Conservation (phyloP, 2,797 vertebrate genomes). For the Huso huso region DNA sequence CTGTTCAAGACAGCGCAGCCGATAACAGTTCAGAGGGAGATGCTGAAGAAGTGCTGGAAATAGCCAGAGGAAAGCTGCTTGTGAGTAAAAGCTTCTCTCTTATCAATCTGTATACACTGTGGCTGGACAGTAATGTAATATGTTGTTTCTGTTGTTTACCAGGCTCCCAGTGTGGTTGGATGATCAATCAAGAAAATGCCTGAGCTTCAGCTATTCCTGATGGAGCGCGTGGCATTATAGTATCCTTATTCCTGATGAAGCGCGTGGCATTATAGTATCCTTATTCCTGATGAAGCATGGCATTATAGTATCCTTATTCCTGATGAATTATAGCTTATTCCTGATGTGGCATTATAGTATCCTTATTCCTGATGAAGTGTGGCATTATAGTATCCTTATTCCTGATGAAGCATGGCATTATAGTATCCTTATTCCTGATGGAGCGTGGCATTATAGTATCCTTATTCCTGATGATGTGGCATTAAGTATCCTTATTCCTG, state of each 20-base stretch:
- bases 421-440: too few species aligned
- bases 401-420: too few species aligned
- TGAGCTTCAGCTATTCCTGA: slow-evolving; percentile 63
- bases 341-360: too few species aligned
- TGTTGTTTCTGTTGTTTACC: slow-evolving; percentile 15
- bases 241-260: slow-evolving; percentile 51
- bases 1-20: slow-evolving; percentile 14
- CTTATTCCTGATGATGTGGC: too few species aligned
- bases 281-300: too few species aligned
- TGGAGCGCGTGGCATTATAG: slow-evolving; percentile 70
- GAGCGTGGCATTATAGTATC: too few species aligned
- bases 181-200: slow-evolving; percentile 77
- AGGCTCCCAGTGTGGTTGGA: slow-evolving; percentile 75
- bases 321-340: too few species aligned
- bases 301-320: too few species aligned
- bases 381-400: too few species aligned
- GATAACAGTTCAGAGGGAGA: slow-evolving; percentile 25
- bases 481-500: too few species aligned
- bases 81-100: slow-evolving; percentile 30
- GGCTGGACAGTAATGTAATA: background rate
- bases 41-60: slow-evolving; percentile 29
- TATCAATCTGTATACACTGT: background rate
- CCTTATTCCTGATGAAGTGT: too few species aligned
- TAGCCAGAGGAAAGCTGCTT: slow-evolving; percentile 55
- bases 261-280: too few species aligned